A percentile compares a stretch with the other conserved stretches of the same genome.
Conservation (phyloP, 2,113 vertebrate species). For the Lipophrys pholis region DNA sequence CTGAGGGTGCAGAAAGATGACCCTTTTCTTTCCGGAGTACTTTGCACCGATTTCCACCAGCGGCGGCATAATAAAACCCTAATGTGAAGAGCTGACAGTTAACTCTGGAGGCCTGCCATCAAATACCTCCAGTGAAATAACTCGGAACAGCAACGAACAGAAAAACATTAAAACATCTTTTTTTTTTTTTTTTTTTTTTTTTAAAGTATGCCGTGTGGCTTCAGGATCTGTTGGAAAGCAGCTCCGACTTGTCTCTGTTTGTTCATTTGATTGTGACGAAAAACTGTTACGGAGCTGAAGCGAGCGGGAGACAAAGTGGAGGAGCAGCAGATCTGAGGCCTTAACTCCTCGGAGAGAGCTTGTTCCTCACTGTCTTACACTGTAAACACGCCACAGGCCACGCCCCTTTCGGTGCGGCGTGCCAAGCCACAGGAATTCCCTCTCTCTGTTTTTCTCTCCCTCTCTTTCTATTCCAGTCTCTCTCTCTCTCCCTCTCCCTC, state of each 20-base stretch:
- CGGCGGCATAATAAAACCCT: slow-evolving; percentile 54
- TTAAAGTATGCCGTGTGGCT: too few species aligned
- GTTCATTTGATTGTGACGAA: slow-evolving; percentile 49
- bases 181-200: too few species aligned
- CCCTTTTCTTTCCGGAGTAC: slow-evolving; percentile 42
- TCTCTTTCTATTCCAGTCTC: slow-evolving; percentile 73
- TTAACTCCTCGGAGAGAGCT: slow-evolving; percentile 70
- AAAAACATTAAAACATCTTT: slow-evolving; percentile 9
- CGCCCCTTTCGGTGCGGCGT: slow-evolving; percentile 72
- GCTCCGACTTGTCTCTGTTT: slow-evolving; percentile 42
- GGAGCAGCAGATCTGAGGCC: slow-evolving; percentile 59
- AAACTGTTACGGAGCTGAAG: slow-evolving; percentile 34
- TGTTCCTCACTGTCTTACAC: slow-evolving; percentile 76
- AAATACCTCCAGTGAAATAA: slow-evolving; percentile 52
- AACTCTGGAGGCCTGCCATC: slow-evolving; percentile 51
- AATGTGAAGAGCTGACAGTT: slow-evolving; percentile 59
- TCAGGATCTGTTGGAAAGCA: slow-evolving; percentile 3
- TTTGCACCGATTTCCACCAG: slow-evolving; percentile 34
- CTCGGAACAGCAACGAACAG: slow-evolving; percentile 31
- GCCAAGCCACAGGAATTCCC: slow-evolving; percentile 86
- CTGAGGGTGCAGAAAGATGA: slow-evolving; percentile 46
- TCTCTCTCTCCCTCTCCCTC: slow-evolving; percentile 71
- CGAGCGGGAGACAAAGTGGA: slow-evolving; percentile 50
- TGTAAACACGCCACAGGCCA: slow-evolving; percentile 78
- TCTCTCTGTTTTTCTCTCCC: slow-evolving; percentile 70